Percentiles rank a stretch among this genome's conserved stretches.
Conservation (phyloP, 2,888 invertebrate genomes). For the Oligia strigilis region DNA sequence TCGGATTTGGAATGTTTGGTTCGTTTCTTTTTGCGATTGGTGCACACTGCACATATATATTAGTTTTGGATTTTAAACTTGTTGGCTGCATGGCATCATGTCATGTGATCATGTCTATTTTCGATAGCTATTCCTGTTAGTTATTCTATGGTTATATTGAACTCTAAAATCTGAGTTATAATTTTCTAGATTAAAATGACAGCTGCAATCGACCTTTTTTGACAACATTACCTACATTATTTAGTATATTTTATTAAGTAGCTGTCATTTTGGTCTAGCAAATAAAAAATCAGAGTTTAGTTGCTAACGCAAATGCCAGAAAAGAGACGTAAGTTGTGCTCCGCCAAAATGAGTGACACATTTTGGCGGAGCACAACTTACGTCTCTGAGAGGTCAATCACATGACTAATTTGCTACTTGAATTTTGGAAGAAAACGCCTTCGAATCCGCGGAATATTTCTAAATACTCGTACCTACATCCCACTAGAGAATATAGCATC, state of each 20-base stretch:
- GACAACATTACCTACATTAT: too few species aligned
- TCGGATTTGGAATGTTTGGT: constrained; percentile 11
- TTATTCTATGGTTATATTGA: not conserved
- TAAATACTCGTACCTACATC: not conserved
- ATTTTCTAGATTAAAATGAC: too few species aligned
- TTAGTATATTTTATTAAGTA: too few species aligned
- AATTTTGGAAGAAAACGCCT: not conserved
- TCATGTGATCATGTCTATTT: not conserved
- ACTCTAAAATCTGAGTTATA: not conserved
- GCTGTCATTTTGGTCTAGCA: too few species aligned
- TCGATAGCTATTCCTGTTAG: not conserved
- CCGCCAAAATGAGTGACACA: not conserved
- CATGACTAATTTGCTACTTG: not conserved
- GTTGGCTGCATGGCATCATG: not conserved
- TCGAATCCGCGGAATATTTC: not conserved
- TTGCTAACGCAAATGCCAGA: not conserved
- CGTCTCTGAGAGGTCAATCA: not conserved
- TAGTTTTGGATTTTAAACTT: not conserved
- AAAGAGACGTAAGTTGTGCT: not conserved
- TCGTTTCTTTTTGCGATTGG: not conserved
- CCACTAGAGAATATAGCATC: not conserved
- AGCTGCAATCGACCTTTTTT: too few species aligned
- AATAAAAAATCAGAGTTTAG: not conserved
- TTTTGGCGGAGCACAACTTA: too few species aligned
- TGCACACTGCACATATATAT: not conserved